phyloP scores from a whole-genome alignment of 2,113 vertebrate genomes.

The Myotis yumanensis region DNA sequence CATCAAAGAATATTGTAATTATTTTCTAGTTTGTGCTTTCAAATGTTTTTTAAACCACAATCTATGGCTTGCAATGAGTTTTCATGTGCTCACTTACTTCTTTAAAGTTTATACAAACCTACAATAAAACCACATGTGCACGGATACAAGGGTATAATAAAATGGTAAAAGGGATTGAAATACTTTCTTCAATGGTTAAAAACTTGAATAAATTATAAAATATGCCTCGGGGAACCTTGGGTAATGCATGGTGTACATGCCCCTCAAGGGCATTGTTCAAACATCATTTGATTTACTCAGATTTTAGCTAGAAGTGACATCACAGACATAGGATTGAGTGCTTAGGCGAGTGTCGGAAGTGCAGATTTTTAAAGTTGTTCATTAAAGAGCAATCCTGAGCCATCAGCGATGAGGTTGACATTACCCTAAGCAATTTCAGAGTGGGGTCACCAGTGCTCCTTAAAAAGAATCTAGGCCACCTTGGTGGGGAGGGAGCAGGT shows the following conservation, averaged over 20 bases:
- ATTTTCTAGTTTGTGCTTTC: neutral
- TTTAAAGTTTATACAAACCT: neutral
- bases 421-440: neutral
- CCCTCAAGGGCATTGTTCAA: neutral
- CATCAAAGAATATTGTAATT: neutral
- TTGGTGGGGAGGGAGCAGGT: no score
- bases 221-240: fast-evolving
- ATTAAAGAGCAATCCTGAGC: no score
- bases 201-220: neutral
- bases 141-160: neutral
- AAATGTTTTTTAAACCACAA: neutral
- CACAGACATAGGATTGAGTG: fast-evolving
- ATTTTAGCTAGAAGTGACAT: neutral
- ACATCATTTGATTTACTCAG: neutral
- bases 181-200: neutral
- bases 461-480: neutral
- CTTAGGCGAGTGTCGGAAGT: neutral
- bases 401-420: fast-evolving
- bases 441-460: neutral
- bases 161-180: neutral
- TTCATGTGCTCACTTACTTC: neutral
- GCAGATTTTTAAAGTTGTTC: neutral
- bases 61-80: neutral
- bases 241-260: no score
- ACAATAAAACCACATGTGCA: neutral